Evolutionary conservation across 2,113 vertebrate genomes (phyloP).

Genomic region (Caranx ignobilis): DNA sequence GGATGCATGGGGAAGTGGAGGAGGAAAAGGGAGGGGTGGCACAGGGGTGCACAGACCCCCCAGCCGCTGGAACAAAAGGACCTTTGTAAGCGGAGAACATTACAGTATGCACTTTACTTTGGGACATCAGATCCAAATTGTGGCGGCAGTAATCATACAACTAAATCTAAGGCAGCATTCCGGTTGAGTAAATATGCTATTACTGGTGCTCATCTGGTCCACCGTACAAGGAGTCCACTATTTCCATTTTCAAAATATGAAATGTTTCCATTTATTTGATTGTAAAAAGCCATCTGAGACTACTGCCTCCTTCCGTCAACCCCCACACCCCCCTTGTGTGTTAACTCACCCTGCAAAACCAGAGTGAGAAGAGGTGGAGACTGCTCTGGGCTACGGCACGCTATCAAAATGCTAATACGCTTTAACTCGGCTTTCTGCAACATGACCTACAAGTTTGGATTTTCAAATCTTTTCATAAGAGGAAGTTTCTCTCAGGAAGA

Average conservation of each 20-base stretch:
- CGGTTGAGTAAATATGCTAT: constrained; percentile 55
- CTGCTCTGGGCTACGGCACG: constrained; percentile 66
- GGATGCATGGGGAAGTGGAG: constrained; percentile 21
- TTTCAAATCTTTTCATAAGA: constrained; percentile 48
- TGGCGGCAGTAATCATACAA: constrained; percentile 53
- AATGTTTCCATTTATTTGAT: constrained; percentile 32
- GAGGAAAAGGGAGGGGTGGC: constrained; percentile 1
- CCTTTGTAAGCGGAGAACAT: constrained; percentile 69
- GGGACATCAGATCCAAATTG: constrained; percentile 52
- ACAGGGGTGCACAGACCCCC: constrained; percentile 68
- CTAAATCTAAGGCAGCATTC: constrained; percentile 39
- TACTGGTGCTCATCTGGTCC: constrained; percentile 18
- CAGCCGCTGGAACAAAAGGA: constrained; percentile 78
- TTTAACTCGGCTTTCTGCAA: constrained; percentile 53
- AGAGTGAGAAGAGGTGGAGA: constrained; percentile 63
- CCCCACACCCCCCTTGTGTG: constrained; percentile 20
- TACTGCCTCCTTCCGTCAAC: constrained; percentile 5
- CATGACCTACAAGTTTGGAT: constrained; percentile 60
- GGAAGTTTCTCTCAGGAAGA: constrained; percentile 38
- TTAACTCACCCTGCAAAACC: constrained; percentile 61
- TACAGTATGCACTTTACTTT: constrained; percentile 64
- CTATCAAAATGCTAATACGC: constrained; percentile 82
- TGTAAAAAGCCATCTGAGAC: constrained; percentile 20
- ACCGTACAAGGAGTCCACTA: background rate
- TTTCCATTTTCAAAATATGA: constrained; percentile 39